phyloP scores from a whole-genome alignment of 2,888 invertebrate species.

The Agrypnus murinus region DNA sequence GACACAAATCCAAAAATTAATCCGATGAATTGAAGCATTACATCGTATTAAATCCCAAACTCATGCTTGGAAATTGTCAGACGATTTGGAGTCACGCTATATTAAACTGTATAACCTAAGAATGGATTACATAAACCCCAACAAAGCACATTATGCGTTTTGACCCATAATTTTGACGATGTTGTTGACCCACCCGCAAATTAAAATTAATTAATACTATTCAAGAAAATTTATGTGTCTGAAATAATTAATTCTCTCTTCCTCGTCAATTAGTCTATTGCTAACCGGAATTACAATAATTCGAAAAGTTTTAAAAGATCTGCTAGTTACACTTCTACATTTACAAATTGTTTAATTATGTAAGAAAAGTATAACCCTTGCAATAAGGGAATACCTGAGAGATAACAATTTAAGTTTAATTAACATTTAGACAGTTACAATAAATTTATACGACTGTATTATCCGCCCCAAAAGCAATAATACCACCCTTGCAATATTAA shows the following conservation, averaged over 20 bases:
- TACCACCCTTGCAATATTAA: constrained; percentile 26
- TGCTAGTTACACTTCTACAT: neutral
- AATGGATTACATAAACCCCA: constrained; percentile 5
- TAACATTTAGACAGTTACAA: constrained; percentile 26
- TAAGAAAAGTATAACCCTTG: constrained; percentile 21
- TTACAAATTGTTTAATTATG: constrained; percentile 31
- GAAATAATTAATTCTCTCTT: neutral
- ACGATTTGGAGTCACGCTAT: constrained; percentile 21
- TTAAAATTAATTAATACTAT: constrained; percentile 14
- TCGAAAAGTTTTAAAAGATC: neutral
- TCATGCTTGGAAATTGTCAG: constrained; percentile 9
- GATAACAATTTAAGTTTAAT: constrained; percentile 28
- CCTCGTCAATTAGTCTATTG: neutral
- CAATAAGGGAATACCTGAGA: constrained; percentile 17
- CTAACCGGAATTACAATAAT: neutral
- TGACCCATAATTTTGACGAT: neutral
- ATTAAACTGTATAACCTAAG: constrained; percentile 20
- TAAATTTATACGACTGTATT: constrained; percentile 30
- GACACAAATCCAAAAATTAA: constrained; percentile 13
- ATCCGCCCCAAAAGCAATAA: constrained; percentile 25
- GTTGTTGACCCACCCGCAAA: neutral
- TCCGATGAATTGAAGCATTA: constrained; percentile 15
- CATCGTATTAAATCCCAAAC: constrained; percentile 15
- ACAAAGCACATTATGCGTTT: constrained; percentile 19
- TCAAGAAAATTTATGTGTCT: neutral